Evolutionary conservation across 2,888 invertebrate genomes (phyloP), one percentile per base, ranked within the genome.

Genomic region (Pharmacophagus antenor): DNA sequence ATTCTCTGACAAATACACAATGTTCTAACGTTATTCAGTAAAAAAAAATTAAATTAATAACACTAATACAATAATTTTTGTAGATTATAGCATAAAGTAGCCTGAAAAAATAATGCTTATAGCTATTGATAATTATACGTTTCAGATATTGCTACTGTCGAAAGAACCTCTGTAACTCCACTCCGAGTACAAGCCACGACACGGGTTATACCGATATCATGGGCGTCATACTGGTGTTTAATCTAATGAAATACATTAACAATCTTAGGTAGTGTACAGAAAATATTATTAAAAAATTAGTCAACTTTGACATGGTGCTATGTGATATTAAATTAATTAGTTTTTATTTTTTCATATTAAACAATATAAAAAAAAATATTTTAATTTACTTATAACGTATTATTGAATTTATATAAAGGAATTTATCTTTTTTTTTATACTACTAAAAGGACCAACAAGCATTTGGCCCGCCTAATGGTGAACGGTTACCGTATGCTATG

Each of bases 121-220:
- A 8, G n/a, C 3, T 5, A n/a, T 37, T 37, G n/a, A 37, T n/a
- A n/a, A 18, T 23, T 17, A 25, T 18, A 49, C 0, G 59, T 85
- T 87, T 17, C 85, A 90, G 89, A 68, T 94, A 94, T 79, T 97
- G 96, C 78, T 96, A 95, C 79, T 97, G 96, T 74, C 92, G 93
- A 42, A 92, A 92, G 48, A 91, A 94, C 72, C 86, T 95, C 47
- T 97, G 96, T 84, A 97, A 96, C 82, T 84, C 92, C 76, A 91
- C 76, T 27, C 82, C 90, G 18, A 86, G 71, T 60, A 80, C 89
- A 2, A 86, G 79, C 75, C 72, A 91, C 77, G 81, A 87, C 18
- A 44, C 17, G 65, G 88, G 87, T 2, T 91, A 92, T 75, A 92
- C 92, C 0, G 92, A 93, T 74, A 91, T 93, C 55, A 92, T 93